Percentiles rank a stretch among this genome's conserved stretches.
Conservation (phyloP, 1,140 invertebrate species). For the Drosophila pandora region DNA sequence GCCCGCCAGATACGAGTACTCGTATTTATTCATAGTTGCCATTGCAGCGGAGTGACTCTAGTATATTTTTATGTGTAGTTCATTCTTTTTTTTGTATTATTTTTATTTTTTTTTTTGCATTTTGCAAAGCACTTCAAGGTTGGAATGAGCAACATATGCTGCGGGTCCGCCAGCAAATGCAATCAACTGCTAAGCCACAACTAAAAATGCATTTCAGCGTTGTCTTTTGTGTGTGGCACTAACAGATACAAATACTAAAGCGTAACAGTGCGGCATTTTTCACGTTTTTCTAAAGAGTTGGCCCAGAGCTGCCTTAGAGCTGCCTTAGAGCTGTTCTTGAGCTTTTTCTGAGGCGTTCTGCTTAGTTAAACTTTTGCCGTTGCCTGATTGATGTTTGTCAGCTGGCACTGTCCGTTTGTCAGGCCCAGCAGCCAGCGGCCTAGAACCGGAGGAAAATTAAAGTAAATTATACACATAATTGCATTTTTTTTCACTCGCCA, state of each 20-base stretch:
- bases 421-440: constrained; percentile 51
- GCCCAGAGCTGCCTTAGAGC: constrained; percentile 4
- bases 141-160: constrained; percentile 75
- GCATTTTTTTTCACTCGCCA: constrained; percentile 13
- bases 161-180: constrained; percentile 49
- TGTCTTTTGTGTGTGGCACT: constrained; percentile 69
- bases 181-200: constrained; percentile 65
- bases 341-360: constrained; percentile 68
- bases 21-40: constrained; percentile 41
- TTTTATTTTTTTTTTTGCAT: constrained; percentile 38
- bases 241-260: constrained; percentile 41
- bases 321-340: constrained; percentile 55
- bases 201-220: constrained; percentile 65
- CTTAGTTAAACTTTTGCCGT: constrained; percentile 63
- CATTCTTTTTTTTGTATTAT: neutral
- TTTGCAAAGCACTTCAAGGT: constrained; percentile 68
- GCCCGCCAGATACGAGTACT: constrained; percentile 31
- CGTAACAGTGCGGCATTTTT: constrained; percentile 58
- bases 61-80: constrained; percentile 50
- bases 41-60: constrained; percentile 24
- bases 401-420: constrained; percentile 38
- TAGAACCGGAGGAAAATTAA: constrained; percentile 61
- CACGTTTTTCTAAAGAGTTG: constrained; percentile 56
- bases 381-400: constrained; percentile 78
- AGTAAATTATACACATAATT: constrained; percentile 77